Evolutionary conservation across 2,888 invertebrate genomes (phyloP), one percentile per base, ranked within the genome.

Genomic region (Trachelus iudaicus): DNA sequence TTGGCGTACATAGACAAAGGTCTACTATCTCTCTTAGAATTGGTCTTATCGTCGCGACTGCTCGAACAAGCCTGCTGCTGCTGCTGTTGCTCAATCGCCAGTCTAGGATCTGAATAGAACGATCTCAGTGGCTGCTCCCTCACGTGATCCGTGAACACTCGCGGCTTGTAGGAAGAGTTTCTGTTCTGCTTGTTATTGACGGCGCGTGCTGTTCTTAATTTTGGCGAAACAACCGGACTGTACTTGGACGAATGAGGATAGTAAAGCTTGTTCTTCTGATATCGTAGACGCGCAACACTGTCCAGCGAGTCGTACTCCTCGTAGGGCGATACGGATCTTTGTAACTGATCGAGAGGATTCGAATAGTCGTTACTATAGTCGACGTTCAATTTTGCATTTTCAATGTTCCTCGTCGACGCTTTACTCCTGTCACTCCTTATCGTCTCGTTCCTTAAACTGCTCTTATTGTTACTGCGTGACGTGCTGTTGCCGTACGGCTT

Each of bases 41-140:
- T 34, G 15, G 31, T 15, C 11, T 56, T 76, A 23, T 74, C 75
- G 83, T 83, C 75, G 6, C 74, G 74, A 35, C 34, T 34, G 35
- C 13, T 35, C 9, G 37, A 74, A n/a, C 68, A n/a, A 13, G 15
- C 69, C 40, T 83, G 73, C 77, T 84, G 33, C 77, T 37, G 37
- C 37, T 37, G 23, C 9, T 56, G 82, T 79, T 86, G 87, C 73
- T 89, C 89, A 6, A 85, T 76, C 23, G 88, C 86, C 76, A 90
- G 82, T 77, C 87, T 85, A 13, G 90, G 90, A 82, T 90, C 90
- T 15, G 90, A 90, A 76, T 90, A 87, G 79, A 87, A 90, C 0
- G 90, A 89, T 77, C 89, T 86, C 34, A 89, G 79, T 23, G 88
- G 88, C 34, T 88, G 87, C 75, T 89, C 89, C 75, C 90, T 87